Percentiles rank a stretch among this genome's conserved stretches.
Evolutionary conservation across 2,797 vertebrate genomes (phyloP).

Genomic region (Epinephelus malabaricus): DNA sequence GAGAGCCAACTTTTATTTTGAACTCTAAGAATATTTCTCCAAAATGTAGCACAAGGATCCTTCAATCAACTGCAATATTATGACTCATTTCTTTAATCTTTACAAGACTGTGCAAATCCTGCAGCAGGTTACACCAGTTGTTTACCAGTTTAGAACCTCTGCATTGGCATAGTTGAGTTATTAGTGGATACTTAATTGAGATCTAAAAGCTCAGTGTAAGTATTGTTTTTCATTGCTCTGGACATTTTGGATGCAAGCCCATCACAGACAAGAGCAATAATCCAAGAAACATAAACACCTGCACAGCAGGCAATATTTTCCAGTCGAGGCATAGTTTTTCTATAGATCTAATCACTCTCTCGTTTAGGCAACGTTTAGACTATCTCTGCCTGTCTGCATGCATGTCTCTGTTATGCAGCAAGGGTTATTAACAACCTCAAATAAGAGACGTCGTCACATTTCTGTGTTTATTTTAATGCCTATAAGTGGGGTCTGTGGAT

Average conservation of each 20-base stretch:
- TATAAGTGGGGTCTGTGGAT: slow-evolving; percentile 62
- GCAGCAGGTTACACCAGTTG: slow-evolving; percentile 1
- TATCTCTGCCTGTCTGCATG: slow-evolving; percentile 54
- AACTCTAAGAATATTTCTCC: slow-evolving; percentile 22
- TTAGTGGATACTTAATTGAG: not conserved
- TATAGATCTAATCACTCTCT: slow-evolving; percentile 49
- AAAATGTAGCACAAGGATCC: slow-evolving; percentile 12
- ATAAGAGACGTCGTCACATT: slow-evolving; percentile 70
- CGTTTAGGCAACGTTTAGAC: slow-evolving; percentile 41
- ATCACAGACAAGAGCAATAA: slow-evolving; percentile 40
- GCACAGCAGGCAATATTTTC: slow-evolving; percentile 35
- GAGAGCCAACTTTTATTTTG: slow-evolving; percentile 25
- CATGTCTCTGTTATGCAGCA: slow-evolving; percentile 56
- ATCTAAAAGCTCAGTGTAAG: slow-evolving; percentile 7
- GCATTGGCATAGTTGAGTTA: not conserved
- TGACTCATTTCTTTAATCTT: slow-evolving; percentile 1
- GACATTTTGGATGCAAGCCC: slow-evolving; percentile 36
- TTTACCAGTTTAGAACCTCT: slow-evolving; percentile 12
- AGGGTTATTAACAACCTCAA: slow-evolving; percentile 69
- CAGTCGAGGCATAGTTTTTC: slow-evolving; percentile 37
- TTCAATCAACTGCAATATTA: slow-evolving; percentile 3
- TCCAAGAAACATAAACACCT: slow-evolving; percentile 43
- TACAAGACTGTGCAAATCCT: slow-evolving; percentile 15
- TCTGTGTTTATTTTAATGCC: slow-evolving; percentile 77
- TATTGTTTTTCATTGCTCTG: slow-evolving; percentile 8